phyloP scores from a whole-genome alignment of 2,113 vertebrate species.

The Onychostruthus taczanowskii region DNA sequence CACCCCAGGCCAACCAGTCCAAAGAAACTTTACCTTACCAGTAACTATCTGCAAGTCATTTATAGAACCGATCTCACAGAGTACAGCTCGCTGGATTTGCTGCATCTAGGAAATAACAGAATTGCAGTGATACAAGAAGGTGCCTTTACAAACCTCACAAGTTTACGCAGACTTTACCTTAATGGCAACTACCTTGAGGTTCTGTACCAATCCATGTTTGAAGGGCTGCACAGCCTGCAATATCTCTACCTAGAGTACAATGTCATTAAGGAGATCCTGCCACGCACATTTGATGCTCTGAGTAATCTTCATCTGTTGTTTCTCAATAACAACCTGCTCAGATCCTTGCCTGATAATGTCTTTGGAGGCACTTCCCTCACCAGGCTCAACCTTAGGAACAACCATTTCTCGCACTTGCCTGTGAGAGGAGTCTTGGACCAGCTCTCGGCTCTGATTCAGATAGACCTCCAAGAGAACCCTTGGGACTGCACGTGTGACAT shows the following conservation, averaged over 20 bases:
- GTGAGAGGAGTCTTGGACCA: slow-evolving; percentile 95
- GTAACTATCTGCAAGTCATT: slow-evolving; percentile 92
- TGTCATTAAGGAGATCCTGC: slow-evolving; percentile 94
- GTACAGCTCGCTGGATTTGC: slow-evolving; percentile 90
- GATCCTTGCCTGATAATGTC: slow-evolving; percentile 88
- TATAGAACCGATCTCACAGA: slow-evolving; percentile 87
- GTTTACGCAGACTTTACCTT: slow-evolving; percentile 92
- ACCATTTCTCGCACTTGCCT: slow-evolving; percentile 93
- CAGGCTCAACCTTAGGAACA: slow-evolving; percentile 94
- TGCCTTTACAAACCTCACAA: slow-evolving; percentile 93
- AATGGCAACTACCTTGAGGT: slow-evolving; percentile 98
- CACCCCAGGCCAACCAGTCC: slow-evolving; percentile 91
- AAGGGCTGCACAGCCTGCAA: slow-evolving; percentile 90
- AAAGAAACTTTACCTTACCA: slow-evolving; percentile 97
- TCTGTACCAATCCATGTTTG: slow-evolving; percentile 87
- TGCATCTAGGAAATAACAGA: slow-evolving; percentile 95
- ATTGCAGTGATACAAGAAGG: slow-evolving; percentile 94
- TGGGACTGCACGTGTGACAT: slow-evolving; percentile 98
- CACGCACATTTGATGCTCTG: slow-evolving; percentile 88
- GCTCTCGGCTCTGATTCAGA: slow-evolving; percentile 95
- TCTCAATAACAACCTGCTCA: slow-evolving; percentile 95
- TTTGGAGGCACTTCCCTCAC: slow-evolving; percentile 93
- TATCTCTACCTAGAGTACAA: slow-evolving; percentile 99
- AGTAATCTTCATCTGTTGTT: slow-evolving; percentile 93
- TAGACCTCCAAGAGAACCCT: slow-evolving; percentile 97